Conservation (phyloP, 2,888 invertebrate genomes). For the Lingula anatina region DNA sequence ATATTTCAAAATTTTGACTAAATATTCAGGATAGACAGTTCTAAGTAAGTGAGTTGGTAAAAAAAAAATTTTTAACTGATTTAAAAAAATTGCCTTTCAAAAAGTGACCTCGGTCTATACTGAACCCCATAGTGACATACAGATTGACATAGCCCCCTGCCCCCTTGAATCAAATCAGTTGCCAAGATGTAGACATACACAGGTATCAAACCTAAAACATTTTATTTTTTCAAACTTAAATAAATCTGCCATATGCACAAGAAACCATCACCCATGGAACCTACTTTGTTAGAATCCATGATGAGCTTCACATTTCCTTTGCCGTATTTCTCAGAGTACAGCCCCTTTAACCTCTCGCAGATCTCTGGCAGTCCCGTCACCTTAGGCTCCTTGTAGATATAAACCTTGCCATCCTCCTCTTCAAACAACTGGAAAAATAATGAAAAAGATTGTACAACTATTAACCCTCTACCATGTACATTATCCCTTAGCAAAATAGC, state of each 20-base stretch:
- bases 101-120: too few species aligned
- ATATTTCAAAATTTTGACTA: too few species aligned
- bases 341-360: constrained; percentile 76
- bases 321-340: constrained; percentile 84
- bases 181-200: too few species aligned
- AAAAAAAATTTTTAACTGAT: too few species aligned
- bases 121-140: too few species aligned
- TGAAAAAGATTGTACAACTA: not conserved
- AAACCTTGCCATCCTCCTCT: constrained; percentile 69
- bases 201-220: too few species aligned
- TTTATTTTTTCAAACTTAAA: too few species aligned
- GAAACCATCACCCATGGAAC: constrained; percentile 18
- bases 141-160: too few species aligned
- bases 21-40: too few species aligned
- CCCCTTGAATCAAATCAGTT: too few species aligned
- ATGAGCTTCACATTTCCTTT: constrained; percentile 82
- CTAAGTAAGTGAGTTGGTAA: too few species aligned
- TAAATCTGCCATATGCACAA: not conserved
- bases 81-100: too few species aligned
- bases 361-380: constrained; percentile 90
- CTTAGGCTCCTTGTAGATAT: constrained; percentile 94
- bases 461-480: not conserved
- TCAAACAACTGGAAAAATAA: constrained; percentile 40
- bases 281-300: constrained; percentile 84
- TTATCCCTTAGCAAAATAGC: not conserved